A percentile compares a stretch with the other conserved stretches of the same genome.
phyloP scores from a whole-genome alignment of 2,797 vertebrate genomes.

The Pteronotus mesoamericanus region DNA sequence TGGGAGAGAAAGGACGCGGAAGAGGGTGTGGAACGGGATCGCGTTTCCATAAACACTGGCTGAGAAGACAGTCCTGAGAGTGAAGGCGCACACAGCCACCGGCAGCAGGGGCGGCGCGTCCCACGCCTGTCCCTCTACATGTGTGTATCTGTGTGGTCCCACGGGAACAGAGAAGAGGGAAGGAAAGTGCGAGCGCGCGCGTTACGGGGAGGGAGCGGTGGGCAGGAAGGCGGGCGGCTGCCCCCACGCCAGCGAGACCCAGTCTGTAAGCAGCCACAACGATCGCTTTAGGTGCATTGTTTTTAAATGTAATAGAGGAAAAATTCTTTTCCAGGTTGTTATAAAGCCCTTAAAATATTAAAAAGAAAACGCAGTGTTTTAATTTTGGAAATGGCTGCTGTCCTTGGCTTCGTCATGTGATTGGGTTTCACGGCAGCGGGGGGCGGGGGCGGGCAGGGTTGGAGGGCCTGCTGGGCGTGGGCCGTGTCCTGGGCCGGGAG shows the following conservation, averaged over 20 bases:
- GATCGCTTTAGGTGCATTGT: neutral
- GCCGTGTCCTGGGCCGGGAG: neutral
- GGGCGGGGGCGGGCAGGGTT: too few species aligned
- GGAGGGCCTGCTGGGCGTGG: neutral
- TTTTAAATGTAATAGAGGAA: neutral
- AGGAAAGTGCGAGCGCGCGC: neutral
- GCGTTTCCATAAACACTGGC: neutral
- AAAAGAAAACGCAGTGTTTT: neutral
- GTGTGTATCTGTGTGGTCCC: neutral
- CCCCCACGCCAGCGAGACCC: neutral
- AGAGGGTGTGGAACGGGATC: too few species aligned
- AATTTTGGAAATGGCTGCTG: neutral
- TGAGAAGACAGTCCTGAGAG: neutral
- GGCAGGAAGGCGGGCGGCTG: neutral
- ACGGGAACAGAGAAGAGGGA: too few species aligned
- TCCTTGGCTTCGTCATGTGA: neutral
- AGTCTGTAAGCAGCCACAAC: too few species aligned
- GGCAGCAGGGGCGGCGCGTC: neutral
- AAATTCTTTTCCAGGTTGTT: neutral
- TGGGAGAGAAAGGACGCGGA: neutral
- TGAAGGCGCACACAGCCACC: too few species aligned
- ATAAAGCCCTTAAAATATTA: neutral
- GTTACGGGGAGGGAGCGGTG: neutral
- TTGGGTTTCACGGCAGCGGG: neutral
- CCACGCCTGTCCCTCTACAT: accelerated